Evolutionary conservation across 2,113 vertebrate species (phyloP).

Genomic region (Coturnix japonica): DNA sequence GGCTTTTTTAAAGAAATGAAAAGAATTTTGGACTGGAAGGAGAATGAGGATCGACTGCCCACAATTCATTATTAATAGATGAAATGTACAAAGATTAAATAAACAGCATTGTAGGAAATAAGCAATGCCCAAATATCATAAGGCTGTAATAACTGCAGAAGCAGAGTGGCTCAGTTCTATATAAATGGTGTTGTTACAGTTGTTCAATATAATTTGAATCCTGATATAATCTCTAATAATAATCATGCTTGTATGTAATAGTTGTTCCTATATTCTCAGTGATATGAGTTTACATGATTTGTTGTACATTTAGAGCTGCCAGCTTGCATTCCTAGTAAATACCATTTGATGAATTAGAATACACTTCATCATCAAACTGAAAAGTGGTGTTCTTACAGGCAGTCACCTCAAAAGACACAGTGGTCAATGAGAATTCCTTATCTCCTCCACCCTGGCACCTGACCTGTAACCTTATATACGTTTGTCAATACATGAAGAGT

Average conservation of each 20-base stretch:
- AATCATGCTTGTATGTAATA: slow-evolving; percentile 1
- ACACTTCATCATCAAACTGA: neutral
- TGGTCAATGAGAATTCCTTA: neutral
- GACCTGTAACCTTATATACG: neutral
- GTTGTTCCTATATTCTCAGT: neutral
- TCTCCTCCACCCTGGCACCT: rapidly evolving
- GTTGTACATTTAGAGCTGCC: slow-evolving; percentile 37
- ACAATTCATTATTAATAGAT: neutral
- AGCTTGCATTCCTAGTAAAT: slow-evolving; percentile 55
- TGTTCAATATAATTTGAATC: neutral
- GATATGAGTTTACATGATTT: neutral
- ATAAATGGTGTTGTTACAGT: neutral
- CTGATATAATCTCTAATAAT: slow-evolving; percentile 3
- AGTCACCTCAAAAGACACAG: rapidly evolving
- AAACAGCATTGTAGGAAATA: neutral
- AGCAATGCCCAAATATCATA: neutral
- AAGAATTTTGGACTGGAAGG: neutral
- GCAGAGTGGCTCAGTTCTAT: neutral
- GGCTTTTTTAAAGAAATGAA: neutral
- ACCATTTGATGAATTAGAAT: slow-evolving; percentile 1
- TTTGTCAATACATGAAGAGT: neutral
- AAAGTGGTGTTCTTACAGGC: neutral
- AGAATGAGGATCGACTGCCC: neutral
- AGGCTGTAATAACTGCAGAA: neutral
- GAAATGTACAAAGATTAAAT: neutral